A percentile compares a stretch with the other conserved stretches of the same genome.
These are phyloP conservation scores for Mallateleia sp. DNA, from an alignment of 2,888 invertebrate genomes.

Conservation along the genomic window DNA sequence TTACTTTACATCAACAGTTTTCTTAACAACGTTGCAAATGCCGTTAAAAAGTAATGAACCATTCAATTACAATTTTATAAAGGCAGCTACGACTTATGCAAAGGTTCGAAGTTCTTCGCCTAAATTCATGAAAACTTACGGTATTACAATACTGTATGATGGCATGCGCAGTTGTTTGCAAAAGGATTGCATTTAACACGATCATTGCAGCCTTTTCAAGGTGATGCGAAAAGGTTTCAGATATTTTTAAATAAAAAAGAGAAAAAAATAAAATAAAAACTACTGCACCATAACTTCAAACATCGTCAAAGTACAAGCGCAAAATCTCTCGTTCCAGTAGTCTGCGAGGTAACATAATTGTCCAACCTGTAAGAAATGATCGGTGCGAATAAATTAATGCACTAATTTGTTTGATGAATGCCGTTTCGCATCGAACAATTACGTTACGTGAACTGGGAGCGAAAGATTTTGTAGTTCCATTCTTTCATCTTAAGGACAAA, in stretches of 20 bases:
- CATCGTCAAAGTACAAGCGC: slow-evolving; percentile 70
- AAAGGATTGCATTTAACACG: slow-evolving; percentile 70
- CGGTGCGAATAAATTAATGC: slow-evolving; percentile 33
- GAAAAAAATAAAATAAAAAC: slow-evolving; percentile 18
- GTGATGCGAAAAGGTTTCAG: slow-evolving; percentile 40
- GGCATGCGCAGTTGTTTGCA: slow-evolving; percentile 81
- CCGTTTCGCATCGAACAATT: slow-evolving; percentile 36
- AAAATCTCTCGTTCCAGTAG: slow-evolving; percentile 61
- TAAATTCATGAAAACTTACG: slow-evolving; percentile 77
- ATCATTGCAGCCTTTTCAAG: slow-evolving; percentile 57
- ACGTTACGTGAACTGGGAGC: slow-evolving; percentile 59
- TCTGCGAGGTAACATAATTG: slow-evolving; percentile 46
- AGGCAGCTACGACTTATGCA: slow-evolving; percentile 67
- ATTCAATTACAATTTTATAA: slow-evolving; percentile 63
- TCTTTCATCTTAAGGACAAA: slow-evolving; percentile 66
- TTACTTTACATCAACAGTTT: not conserved
- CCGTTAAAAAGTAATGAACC: slow-evolving; percentile 23
- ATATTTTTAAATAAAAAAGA: slow-evolving; percentile 32
- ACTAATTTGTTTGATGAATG: slow-evolving; percentile 49
- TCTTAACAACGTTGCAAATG: not conserved
- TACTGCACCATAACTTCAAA: slow-evolving; percentile 68
- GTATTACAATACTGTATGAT: slow-evolving; percentile 82
- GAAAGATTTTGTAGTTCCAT: slow-evolving; percentile 71
- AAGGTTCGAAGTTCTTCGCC: slow-evolving; percentile 56
- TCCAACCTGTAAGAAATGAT: slow-evolving; percentile 11